phyloP scores from a whole-genome alignment of 2,888 invertebrate genomes.

The Agrenia bidenticulata region DNA sequence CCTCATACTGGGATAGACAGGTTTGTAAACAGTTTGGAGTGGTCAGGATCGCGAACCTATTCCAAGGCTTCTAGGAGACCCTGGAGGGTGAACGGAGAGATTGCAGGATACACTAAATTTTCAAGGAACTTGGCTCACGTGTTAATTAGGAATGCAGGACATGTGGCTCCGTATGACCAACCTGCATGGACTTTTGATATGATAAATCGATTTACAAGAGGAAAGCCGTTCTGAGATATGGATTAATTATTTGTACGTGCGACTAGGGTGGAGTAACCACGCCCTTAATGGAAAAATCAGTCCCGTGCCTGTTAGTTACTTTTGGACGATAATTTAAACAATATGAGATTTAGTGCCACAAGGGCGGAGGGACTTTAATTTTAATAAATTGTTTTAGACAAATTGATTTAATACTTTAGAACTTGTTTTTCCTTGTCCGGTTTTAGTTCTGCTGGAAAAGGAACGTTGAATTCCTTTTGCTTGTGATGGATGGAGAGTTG shows the following conservation, averaged over 20 bases:
- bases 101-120: constrained; percentile 75
- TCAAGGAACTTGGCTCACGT: constrained; percentile 72
- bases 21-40: constrained; percentile 71
- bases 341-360: no score
- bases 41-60: constrained; percentile 67
- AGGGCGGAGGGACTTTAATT: no score
- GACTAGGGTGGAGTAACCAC: no score
- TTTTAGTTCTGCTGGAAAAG: no score
- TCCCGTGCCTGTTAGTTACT: no score
- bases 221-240: constrained; percentile 34
- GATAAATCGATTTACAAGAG: constrained; percentile 66
- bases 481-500: background rate
- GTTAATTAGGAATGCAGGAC: constrained; percentile 75
- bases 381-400: no score
- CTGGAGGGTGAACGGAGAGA: constrained; percentile 68
- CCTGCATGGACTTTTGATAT: constrained; percentile 75
- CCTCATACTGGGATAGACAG: constrained; percentile 79
- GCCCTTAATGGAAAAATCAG: no score
- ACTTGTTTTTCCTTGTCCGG: no score
- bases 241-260: no score
- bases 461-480: background rate
- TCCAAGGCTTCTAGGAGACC: constrained; percentile 66
- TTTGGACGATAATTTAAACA: no score
- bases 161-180: constrained; percentile 79
- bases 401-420: no score